phyloP scores from a whole-genome alignment of 2,888 invertebrate genomes.

The Malthinus seriepunctatus region DNA sequence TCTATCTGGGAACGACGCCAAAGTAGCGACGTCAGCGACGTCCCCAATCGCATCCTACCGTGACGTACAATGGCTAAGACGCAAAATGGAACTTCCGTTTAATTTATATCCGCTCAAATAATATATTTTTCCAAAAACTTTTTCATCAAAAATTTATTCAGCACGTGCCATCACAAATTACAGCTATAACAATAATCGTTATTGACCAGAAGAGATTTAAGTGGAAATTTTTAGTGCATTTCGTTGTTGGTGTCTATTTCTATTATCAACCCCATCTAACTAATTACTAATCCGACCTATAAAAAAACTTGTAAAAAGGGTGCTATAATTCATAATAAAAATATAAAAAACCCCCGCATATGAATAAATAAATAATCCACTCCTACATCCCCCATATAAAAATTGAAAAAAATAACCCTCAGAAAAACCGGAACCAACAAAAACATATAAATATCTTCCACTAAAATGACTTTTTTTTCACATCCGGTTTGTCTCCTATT shows the following conservation, averaged over 20 bases:
- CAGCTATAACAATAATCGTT: not conserved
- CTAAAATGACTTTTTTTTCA: slow-evolving; percentile 51
- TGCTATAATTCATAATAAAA: not conserved
- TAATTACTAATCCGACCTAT: not conserved
- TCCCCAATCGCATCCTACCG: slow-evolving; percentile 40
- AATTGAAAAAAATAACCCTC: slow-evolving; percentile 47
- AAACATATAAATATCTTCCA: slow-evolving; percentile 53
- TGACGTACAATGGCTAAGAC: slow-evolving; percentile 40
- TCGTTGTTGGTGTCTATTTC: too few relatives aligned
- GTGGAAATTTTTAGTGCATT: too few relatives aligned
- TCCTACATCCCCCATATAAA: slow-evolving; percentile 36
- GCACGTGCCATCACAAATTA: slow-evolving; percentile 25
- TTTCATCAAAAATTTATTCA: slow-evolving; percentile 8
- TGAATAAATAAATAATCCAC: slow-evolving; percentile 47
- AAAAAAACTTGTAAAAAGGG: too few relatives aligned
- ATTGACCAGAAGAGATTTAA: not conserved
- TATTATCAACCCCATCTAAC: not conserved
- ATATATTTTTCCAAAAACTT: slow-evolving; percentile 13
- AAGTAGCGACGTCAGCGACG: slow-evolving; percentile 41
- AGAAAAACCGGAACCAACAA: slow-evolving; percentile 41
- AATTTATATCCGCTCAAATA: slow-evolving; percentile 32
- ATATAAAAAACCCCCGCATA: slow-evolving; percentile 7
- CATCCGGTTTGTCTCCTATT: slow-evolving; percentile 48
- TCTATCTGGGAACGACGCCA: slow-evolving; percentile 44
- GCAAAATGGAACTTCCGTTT: slow-evolving; percentile 42